Base-by-base conservation (phyloP, 2,797 vertebrate species). In the Ficedula albicollis region DNA sequence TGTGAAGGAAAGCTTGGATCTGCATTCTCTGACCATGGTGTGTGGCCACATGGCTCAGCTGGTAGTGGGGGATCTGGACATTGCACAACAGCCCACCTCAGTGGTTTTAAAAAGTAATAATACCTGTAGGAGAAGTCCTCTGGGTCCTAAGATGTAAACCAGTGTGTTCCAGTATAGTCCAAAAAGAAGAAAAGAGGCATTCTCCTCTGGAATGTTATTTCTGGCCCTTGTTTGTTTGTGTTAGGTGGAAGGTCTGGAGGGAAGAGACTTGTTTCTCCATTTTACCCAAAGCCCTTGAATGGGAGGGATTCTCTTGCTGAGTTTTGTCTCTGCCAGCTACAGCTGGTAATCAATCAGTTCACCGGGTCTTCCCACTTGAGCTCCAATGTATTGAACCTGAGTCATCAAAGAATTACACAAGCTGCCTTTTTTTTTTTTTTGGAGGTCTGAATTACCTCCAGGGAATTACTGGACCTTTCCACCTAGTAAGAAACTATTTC, bases 191-290 rank as follows among this genome's bases (percentile, higher is more conserved):
- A 78, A 62, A 73, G 90, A 82, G 32, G 29, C 38, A 48, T 85
- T 87, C 84, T 54, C 54, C 23, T 81, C 73, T 85, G 43, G 51
- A 90, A 81, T 89, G 60, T 83, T 89, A 62, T 87, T 92, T 77
- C 64, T 95, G 72, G 62, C 30, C 36, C 58, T 72, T 72, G 21
- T 81, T 72, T 87, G 14, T 67, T 89, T 94, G 32, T 76, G 75
- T 84, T 77, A 83, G 88, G 43, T 75, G 51, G 22, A 74, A 70
- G 32, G 9, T 82, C 67, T 60, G 32, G 67, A 79, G 22, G 29
- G 41, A 83, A 81, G 64, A 83, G 30, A 34, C 49, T 81, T 48
- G 4, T 81, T 89, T 94, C 68, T 67, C 36, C 3, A 0, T 70
- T 95, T 87, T 66, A 78, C 26, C 23, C 19, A 0, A 11, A 90